A percentile compares a stretch with the other conserved stretches of the same genome.
phyloP scores from a whole-genome alignment of 2,888 invertebrate species.

The Eilema caniola region DNA sequence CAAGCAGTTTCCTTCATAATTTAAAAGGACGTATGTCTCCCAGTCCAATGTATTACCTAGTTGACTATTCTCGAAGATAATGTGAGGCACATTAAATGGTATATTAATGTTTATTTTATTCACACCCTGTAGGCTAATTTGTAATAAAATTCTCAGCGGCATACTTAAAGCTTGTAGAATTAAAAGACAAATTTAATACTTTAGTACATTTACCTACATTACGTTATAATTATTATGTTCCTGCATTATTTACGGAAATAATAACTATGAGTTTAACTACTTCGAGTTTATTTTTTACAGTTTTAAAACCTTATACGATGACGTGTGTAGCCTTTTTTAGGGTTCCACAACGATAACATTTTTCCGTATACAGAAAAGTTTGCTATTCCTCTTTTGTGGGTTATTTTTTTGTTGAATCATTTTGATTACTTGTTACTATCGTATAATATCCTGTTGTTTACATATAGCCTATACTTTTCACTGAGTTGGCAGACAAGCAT shows the following conservation, averaged over 20 bases:
- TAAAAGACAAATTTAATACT: constrained; percentile 28
- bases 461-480: too few relatives aligned
- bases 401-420: too few relatives aligned
- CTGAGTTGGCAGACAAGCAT: too few relatives aligned
- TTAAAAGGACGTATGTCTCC: not conserved
- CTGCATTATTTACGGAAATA: constrained; percentile 49
- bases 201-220: constrained; percentile 18
- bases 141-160: constrained; percentile 24
- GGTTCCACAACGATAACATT: constrained; percentile 22
- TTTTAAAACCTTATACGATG: constrained; percentile 26
- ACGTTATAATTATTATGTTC: constrained; percentile 34
- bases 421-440: too few relatives aligned
- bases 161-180: constrained; percentile 30
- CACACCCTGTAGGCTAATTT: constrained; percentile 30
- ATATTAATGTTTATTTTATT: constrained; percentile 21
- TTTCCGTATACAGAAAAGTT: too few relatives aligned
- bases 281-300: constrained; percentile 23
- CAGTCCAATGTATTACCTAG: not conserved
- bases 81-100: not conserved
- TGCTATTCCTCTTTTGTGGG: too few relatives aligned
- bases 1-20: not conserved
- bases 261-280: constrained; percentile 44
- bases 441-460: too few relatives aligned
- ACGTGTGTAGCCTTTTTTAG: constrained; percentile 24
- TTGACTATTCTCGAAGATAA: not conserved